These are phyloP conservation scores for Hydractinia symbiolongicarpus DNA, from an alignment of 30 jellyfish, hydroid and myxozoan genomes.

Conservation along the genomic window DNA sequence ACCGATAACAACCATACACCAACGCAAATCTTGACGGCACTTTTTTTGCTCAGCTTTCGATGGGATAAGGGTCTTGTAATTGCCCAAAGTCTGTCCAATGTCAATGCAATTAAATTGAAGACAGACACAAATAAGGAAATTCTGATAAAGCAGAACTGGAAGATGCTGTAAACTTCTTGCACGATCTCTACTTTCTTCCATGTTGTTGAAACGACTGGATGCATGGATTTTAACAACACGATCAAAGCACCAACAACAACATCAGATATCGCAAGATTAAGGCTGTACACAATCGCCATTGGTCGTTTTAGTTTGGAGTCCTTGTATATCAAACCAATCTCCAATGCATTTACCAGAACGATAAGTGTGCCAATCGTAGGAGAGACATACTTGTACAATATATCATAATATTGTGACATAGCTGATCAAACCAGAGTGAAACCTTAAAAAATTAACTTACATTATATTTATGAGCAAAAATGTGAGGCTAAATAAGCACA, in stretches of 20 bases:
- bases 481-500: no score
- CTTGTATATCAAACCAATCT: not conserved
- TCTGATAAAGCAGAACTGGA: not conserved
- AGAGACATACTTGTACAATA: no score
- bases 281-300: not conserved
- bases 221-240: not conserved
- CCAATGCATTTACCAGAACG: no score
- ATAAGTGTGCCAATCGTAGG: no score
- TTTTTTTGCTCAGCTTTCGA: not conserved
- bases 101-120: constrained; percentile 8
- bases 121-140: constrained; percentile 18
- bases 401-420: no score
- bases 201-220: not conserved
- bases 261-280: constrained; percentile 2
- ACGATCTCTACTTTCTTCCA: not conserved
- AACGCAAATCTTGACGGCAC: not conserved
- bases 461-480: no score
- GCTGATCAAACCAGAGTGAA: no score
- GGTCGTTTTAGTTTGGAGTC: not conserved
- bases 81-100: constrained; percentile 10
- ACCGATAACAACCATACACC: not conserved
- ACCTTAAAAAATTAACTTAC: no score
- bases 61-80: constrained; percentile 4
- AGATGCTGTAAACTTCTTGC: not conserved
- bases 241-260: not conserved